A percentile compares a stretch with the other conserved stretches of the same genome.
phyloP scores from a whole-genome alignment of 2,113 vertebrate genomes.

The Trinectes maculatus region DNA sequence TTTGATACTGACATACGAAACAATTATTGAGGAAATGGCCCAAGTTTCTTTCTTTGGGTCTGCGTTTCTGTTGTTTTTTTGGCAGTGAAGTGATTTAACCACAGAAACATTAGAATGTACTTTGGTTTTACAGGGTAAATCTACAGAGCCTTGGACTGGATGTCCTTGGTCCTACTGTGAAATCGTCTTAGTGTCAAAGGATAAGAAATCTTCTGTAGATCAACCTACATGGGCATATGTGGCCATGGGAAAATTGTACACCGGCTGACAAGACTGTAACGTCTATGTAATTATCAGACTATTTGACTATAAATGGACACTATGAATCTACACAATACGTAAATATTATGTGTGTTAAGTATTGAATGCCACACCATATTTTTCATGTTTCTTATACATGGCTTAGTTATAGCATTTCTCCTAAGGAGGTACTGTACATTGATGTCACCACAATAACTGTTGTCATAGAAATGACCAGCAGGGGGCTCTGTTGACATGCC shows the following conservation, averaged over 20 bases:
- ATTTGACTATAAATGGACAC: constrained; percentile 46
- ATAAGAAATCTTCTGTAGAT: background rate
- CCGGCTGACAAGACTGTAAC: constrained; percentile 4
- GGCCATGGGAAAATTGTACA: background rate
- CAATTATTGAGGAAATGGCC: constrained; percentile 15
- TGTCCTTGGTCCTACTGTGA: background rate
- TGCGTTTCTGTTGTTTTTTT: constrained; percentile 32
- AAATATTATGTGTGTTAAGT: constrained; percentile 45
- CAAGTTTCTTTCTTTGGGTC: constrained; percentile 21
- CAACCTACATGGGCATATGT: background rate
- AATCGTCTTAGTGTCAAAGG: background rate
- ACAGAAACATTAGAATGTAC: constrained; percentile 7
- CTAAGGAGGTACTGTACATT: constrained; percentile 6
- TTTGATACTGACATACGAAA: too few relatives aligned
- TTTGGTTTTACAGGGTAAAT: constrained; percentile 16
- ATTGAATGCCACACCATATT: constrained; percentile 15
- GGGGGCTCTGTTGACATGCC: constrained; percentile 49
- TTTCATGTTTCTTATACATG: constrained; percentile 24
- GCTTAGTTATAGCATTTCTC: constrained; percentile 27
- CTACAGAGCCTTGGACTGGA: background rate
- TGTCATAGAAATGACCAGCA: constrained; percentile 50
- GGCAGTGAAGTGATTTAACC: constrained; percentile 2
- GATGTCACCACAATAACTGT: constrained; percentile 14
- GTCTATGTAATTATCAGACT: background rate
- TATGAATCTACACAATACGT: constrained; percentile 41